Conservation (phyloP, 1,140 invertebrate species). For the Philaenus spumarius region DNA sequence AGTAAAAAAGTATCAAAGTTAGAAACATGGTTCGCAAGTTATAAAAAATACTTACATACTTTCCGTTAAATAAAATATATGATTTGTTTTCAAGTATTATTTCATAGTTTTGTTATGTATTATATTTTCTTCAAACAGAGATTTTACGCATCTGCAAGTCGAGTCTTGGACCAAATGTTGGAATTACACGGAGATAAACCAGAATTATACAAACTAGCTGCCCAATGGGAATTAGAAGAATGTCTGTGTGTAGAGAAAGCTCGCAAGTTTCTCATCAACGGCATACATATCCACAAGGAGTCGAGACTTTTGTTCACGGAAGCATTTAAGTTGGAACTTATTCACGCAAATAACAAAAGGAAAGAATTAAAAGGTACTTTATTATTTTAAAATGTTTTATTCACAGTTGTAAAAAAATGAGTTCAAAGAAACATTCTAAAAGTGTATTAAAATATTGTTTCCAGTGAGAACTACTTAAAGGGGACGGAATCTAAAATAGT, state of each 20-base stretch:
- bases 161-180: slow-evolving; percentile 48
- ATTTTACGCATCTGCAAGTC: slow-evolving; percentile 40
- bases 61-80: no score
- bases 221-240: slow-evolving; percentile 65
- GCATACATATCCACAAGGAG: slow-evolving; percentile 56
- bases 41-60: no score
- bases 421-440: neutral
- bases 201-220: slow-evolving; percentile 63
- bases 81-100: no score
- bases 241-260: slow-evolving; percentile 57
- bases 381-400: neutral
- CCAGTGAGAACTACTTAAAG: neutral
- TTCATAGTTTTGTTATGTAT: no score
- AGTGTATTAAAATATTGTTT: neutral
- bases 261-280: slow-evolving; percentile 55
- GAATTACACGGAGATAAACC: slow-evolving; percentile 63
- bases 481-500: neutral
- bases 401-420: neutral
- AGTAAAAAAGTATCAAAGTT: no score
- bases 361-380: slow-evolving; percentile 23
- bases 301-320: slow-evolving; percentile 54
- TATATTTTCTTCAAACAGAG: slow-evolving; percentile 36
- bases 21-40: no score
- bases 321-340: slow-evolving; percentile 39
- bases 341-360: slow-evolving; percentile 17